phyloP scores from a whole-genome alignment of 1,140 invertebrate species.

The Drosophila rhopaloa region DNA sequence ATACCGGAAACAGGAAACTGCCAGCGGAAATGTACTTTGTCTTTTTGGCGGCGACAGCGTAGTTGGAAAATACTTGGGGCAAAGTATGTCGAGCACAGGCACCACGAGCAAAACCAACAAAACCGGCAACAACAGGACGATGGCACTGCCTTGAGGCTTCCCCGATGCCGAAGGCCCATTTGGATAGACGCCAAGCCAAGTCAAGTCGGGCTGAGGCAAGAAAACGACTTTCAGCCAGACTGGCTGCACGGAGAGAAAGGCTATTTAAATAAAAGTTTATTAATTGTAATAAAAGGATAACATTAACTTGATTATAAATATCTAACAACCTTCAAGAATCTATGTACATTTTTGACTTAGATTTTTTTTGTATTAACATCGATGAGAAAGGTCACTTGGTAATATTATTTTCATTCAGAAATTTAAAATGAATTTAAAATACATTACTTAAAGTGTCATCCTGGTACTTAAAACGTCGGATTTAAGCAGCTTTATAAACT shows the following conservation, averaged over 20 bases:
- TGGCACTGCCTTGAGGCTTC: slow-evolving; percentile 8
- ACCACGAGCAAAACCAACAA: slow-evolving; percentile 40
- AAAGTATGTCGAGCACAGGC: slow-evolving; percentile 75
- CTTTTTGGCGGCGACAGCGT: slow-evolving; percentile 72
- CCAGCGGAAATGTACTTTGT: slow-evolving; percentile 81
- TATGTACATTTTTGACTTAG: no score
- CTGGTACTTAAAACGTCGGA: no score
- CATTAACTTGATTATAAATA: no score
- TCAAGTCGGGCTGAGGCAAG: slow-evolving; percentile 34
- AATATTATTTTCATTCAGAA: no score
- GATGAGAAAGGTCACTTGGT: no score
- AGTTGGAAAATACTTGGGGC: slow-evolving; percentile 75
- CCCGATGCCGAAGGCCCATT: slow-evolving; percentile 42
- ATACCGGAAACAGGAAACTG: slow-evolving; percentile 81
- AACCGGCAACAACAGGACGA: slow-evolving; percentile 29
- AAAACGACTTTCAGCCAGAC: slow-evolving; percentile 17
- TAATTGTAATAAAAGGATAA: no score
- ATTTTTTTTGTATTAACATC: no score
- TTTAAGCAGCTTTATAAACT: no score
- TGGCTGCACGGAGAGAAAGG: slow-evolving; percentile 6
- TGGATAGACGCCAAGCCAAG: slow-evolving; percentile 64
- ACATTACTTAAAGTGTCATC: no score
- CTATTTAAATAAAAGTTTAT: no score
- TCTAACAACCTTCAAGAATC: no score
- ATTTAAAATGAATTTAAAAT: no score